These are phyloP conservation scores for Philotrypesis tridentata DNA, from an alignment of 1,140 invertebrate genomes.

Conservation along the genomic window DNA sequence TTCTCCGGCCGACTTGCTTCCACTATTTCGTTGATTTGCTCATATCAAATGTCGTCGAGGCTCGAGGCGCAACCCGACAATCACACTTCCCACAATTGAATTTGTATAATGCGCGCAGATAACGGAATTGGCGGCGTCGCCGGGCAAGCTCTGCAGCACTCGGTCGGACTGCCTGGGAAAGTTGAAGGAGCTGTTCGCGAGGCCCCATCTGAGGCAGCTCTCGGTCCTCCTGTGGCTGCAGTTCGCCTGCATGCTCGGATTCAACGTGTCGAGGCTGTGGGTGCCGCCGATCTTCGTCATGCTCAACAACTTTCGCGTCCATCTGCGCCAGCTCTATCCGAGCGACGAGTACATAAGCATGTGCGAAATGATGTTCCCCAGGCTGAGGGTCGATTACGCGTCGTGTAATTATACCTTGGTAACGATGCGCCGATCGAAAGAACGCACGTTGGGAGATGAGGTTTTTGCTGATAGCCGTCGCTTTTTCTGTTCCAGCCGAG, in stretches of 20 bases:
- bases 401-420: constrained; percentile 48
- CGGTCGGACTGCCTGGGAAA: constrained; percentile 29
- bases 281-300: constrained; percentile 71
- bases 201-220: constrained; percentile 5
- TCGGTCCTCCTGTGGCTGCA: constrained; percentile 59
- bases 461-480: no score
- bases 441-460: background rate
- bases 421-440: no score
- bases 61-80: no score
- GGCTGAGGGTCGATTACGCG: constrained; percentile 45
- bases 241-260: constrained; percentile 64
- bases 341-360: constrained; percentile 62
- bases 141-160: no score
- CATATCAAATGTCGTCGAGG: no score
- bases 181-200: constrained; percentile 30
- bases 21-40: no score
- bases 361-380: constrained; percentile 66
- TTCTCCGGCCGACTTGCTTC: no score
- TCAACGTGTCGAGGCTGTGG: constrained; percentile 67
- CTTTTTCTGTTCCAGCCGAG: constrained; percentile 62
- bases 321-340: constrained; percentile 54
- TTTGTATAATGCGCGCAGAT: no score
- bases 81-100: no score
- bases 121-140: background rate
- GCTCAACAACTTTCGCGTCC: constrained; percentile 66